phyloP scores from a whole-genome alignment of 35 echinoderm and acorn worm species.

The Apostichopus californicus region DNA sequence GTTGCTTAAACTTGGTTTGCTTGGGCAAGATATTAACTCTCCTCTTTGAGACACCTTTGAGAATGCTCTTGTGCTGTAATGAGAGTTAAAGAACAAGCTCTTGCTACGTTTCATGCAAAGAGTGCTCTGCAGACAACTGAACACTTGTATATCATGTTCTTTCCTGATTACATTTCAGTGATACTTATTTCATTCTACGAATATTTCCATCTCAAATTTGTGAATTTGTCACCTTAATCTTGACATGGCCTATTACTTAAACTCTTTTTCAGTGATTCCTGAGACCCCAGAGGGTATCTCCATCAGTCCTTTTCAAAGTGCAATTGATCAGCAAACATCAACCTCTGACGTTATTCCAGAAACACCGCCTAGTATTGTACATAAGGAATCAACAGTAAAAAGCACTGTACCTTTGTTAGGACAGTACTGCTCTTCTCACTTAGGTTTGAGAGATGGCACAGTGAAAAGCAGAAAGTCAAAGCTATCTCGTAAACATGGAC shows the following conservation, averaged over 20 bases:
- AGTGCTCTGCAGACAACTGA: too few species aligned
- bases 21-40: too few species aligned
- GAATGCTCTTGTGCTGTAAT: too few species aligned
- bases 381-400: background rate
- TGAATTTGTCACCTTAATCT: too few species aligned
- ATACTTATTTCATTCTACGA: too few species aligned
- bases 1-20: too few species aligned
- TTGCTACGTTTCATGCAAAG: too few species aligned
- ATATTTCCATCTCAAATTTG: too few species aligned
- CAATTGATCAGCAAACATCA: background rate
- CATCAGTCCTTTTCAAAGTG: background rate
- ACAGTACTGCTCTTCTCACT: background rate
- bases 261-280: background rate
- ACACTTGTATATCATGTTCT: too few species aligned
- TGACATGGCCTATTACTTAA: background rate
- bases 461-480: background rate
- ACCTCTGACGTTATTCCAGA: constrained; percentile 3
- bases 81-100: too few species aligned
- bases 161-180: too few species aligned
- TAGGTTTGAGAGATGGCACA: background rate
- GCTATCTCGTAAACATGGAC: background rate
- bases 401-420: background rate
- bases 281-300: background rate
- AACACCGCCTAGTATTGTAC: background rate
- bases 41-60: too few species aligned